Percentiles rank a stretch among this genome's conserved stretches.
Evolutionary conservation across 1,140 invertebrate species (phyloP).

Genomic region (Temnothorax longispinosus): DNA sequence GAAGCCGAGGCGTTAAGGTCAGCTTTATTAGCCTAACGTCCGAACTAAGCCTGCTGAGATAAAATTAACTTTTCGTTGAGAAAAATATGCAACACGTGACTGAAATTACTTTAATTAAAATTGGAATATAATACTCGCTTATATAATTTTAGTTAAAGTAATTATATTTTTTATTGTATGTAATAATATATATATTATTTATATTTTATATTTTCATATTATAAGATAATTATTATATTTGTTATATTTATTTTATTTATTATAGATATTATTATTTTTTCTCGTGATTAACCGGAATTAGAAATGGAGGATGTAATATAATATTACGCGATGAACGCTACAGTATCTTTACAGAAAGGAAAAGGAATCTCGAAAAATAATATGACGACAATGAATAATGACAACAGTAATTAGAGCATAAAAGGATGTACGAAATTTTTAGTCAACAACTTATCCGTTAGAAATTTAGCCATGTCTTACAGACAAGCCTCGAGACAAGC

Average conservation of each 20-base stretch:
- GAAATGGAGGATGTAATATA: not conserved
- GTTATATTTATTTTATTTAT: not conserved
- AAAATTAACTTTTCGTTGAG: slow-evolving; percentile 21
- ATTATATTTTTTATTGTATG: not conserved
- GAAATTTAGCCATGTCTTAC: not conserved
- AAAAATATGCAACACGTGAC: not conserved
- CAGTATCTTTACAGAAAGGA: not conserved
- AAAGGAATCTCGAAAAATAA: not conserved
- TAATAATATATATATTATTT: not conserved
- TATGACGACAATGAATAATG: not conserved
- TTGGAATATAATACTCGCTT: not conserved
- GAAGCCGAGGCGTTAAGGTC: slow-evolving; percentile 30
- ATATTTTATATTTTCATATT: not conserved
- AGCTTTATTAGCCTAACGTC: slow-evolving; percentile 19
- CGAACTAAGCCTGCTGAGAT: not conserved
- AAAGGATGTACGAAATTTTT: not conserved
- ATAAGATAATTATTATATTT: not conserved
- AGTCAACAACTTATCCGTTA: not conserved
- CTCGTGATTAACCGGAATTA: no score
- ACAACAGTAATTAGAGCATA: not conserved
- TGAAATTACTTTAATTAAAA: slow-evolving; percentile 17
- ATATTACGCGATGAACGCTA: not conserved
- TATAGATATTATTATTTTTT: not conserved
- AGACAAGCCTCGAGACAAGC: not conserved
- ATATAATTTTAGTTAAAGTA: not conserved